phyloP scores from a whole-genome alignment of 2,888 invertebrate genomes.

The Trissoscelio sp. region DNA sequence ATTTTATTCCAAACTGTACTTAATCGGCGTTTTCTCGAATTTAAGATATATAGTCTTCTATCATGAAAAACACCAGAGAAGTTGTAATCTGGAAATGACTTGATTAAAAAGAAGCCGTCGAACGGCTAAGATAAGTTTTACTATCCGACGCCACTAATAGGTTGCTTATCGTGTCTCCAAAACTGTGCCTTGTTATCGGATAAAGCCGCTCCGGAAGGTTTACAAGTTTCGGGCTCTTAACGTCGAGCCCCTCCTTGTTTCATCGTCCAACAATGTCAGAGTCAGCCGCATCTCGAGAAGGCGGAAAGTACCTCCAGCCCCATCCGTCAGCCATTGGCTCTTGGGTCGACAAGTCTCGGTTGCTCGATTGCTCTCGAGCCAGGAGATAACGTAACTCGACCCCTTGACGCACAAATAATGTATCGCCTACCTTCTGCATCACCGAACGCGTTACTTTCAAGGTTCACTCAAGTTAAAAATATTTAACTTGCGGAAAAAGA shows the following conservation, averaged over 20 bases:
- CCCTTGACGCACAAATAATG: conserved; percentile 64
- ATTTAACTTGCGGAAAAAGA: too few relatives aligned
- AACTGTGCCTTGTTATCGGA: conserved; percentile 55
- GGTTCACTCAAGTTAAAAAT: neutral
- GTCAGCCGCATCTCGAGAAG: conserved; percentile 53
- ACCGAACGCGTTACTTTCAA: conserved; percentile 44
- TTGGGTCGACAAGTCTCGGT: conserved; percentile 59
- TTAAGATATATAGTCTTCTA: conserved; percentile 5
- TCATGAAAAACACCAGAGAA: conserved; percentile 52
- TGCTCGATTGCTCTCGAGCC: conserved; percentile 50
- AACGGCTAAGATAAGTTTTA: conserved; percentile 47
- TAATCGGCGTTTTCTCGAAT: too few relatives aligned
- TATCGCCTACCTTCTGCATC: conserved; percentile 63
- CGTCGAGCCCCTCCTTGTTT: conserved; percentile 44
- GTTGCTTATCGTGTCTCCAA: conserved; percentile 57
- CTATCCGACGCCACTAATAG: conserved; percentile 48
- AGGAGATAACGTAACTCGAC: conserved; percentile 58
- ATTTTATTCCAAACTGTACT: conserved; percentile 2
- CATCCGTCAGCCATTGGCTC: conserved; percentile 68
- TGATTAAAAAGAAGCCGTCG: conserved; percentile 54
- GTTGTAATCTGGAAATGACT: conserved; percentile 44
- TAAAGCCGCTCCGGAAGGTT: conserved; percentile 40
- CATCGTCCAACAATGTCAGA: conserved; percentile 55
- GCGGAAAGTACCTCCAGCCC: conserved; percentile 59
- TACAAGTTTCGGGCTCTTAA: conserved; percentile 43